Conservation (phyloP, 2,888 invertebrate genomes). For the Cataglyphis albicans region DNA sequence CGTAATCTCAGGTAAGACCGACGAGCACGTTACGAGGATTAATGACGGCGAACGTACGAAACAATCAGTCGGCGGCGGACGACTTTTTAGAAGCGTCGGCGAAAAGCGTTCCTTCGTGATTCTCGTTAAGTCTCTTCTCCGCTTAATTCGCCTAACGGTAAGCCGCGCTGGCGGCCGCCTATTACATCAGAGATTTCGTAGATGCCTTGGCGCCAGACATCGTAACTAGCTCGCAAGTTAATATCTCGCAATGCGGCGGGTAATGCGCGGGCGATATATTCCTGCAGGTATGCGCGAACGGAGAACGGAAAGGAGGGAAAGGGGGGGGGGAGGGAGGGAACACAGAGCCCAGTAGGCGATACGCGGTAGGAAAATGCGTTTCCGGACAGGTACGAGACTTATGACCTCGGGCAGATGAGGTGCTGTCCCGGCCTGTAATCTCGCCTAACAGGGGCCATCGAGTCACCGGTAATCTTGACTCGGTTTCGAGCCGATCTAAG, state of each 20-base stretch:
- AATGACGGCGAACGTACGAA: conserved; percentile 45
- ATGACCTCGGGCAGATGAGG: conserved; percentile 82
- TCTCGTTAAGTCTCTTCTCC: conserved; percentile 35
- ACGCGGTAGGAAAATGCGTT: conserved; percentile 79
- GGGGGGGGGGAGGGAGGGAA: not conserved
- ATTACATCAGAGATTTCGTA: conserved; percentile 66
- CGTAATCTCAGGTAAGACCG: conserved; percentile 35
- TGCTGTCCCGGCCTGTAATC: conserved; percentile 82
- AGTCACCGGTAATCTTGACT: conserved; percentile 72
- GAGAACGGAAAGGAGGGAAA: conserved; percentile 6
- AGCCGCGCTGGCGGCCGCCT: conserved; percentile 24
- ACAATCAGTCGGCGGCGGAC: conserved; percentile 52
- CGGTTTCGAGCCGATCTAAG: conserved; percentile 61
- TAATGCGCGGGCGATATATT: conserved; percentile 67
- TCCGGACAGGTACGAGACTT: conserved; percentile 82
- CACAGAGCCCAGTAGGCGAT: conserved; percentile 37
- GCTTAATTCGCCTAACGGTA: conserved; percentile 67
- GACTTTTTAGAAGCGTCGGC: conserved; percentile 38
- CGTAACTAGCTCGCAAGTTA: conserved; percentile 72
- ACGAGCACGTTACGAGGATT: conserved; percentile 51
- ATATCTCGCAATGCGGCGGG: conserved; percentile 63
- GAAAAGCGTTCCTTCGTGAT: conserved; percentile 55
- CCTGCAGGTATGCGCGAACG: conserved; percentile 52
- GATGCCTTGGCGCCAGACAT: conserved; percentile 66
- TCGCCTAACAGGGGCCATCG: conserved; percentile 76